A percentile compares a stretch with the other conserved stretches of the same genome.
These are phyloP conservation scores for Pseudotriccus pelzelni DNA, from an alignment of 2,797 vertebrate genomes.

Conservation along the genomic window DNA sequence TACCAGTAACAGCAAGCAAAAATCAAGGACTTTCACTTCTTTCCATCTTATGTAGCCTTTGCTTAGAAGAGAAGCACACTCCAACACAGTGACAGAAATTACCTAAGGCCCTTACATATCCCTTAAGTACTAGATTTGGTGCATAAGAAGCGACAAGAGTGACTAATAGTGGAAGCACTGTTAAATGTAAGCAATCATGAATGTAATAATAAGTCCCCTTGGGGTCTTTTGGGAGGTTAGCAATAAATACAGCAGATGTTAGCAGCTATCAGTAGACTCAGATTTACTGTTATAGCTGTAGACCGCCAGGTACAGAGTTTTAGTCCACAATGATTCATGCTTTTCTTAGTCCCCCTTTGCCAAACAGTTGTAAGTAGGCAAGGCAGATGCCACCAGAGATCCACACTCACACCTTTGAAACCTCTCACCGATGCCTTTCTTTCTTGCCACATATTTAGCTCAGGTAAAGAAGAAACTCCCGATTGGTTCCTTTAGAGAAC, in stretches of 20 bases:
- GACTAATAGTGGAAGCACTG: background rate
- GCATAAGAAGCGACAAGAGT: constrained; percentile 44
- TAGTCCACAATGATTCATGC: background rate
- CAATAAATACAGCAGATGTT: background rate
- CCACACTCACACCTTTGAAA: background rate
- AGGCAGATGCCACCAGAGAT: background rate
- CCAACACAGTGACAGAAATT: background rate
- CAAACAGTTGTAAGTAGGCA: background rate
- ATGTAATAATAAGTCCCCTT: constrained; percentile 19
- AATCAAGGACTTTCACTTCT: background rate
- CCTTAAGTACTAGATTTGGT: background rate
- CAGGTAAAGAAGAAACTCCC: constrained; percentile 25
- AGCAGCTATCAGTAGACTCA: background rate
- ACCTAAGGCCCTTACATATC: background rate
- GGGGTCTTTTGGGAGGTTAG: background rate
- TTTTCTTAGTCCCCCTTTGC: background rate
- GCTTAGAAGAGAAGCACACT: background rate
- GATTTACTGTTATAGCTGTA: background rate
- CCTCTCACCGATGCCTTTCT: background rate
- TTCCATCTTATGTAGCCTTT: background rate
- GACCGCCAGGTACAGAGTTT: background rate
- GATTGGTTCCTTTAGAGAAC: constrained; percentile 7
- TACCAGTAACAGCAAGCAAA: background rate
- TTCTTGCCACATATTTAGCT: background rate
- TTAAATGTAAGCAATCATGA: constrained; percentile 23